Base-by-base conservation (phyloP, 2,113 vertebrate genomes). In the Sisor rabdophorus region DNA sequence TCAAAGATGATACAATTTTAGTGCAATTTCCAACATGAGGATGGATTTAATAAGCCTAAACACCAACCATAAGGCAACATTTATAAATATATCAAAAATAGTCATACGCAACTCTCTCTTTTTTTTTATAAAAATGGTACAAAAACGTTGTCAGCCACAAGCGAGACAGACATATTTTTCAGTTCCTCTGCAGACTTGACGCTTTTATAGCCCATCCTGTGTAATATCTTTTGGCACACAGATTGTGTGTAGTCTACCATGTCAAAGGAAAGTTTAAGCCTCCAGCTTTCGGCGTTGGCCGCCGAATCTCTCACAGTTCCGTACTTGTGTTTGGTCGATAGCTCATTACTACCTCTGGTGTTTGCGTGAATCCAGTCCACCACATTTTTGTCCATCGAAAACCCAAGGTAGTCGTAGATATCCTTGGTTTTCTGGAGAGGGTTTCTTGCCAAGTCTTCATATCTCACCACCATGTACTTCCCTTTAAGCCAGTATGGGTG, bases 381-480 rank as follows among this genome's bases (percentile, higher is more conserved):
- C 0, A 98, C 94, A 0, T 93, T 96, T 86, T 92, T 86, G 89
- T 96, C 95, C 93, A 97, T 68, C 17, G 94, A 89, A 82, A 98
- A 91, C 24, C 96, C 96, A 84, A 98, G 89, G 86, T 93, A 98
- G 64, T 94, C 91, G 0, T 98, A 99, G 80, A 98, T 98, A 91
- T 99, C 95, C 88, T 93, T 93, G 0, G 96, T 97, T 89, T 98
- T 99, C 84, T 91, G 91, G 81, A 96, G 93, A 20, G 97, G 97
- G 81, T 95, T 95, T 79, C 93, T 86, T 10, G 97, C 95, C 87
- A 99, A 88, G 87, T 99, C 97, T 92, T 99, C 97, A 0, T 99
- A 99, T 73, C 97, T 92, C 83, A 99, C 93, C 85, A 98, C 76
- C 95, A 99, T 98, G 89, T 99, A 99, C 80, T 94, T 95, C 83